phyloP scores from a whole-genome alignment of 1,140 invertebrate genomes.

The Leptinotarsa texana region DNA sequence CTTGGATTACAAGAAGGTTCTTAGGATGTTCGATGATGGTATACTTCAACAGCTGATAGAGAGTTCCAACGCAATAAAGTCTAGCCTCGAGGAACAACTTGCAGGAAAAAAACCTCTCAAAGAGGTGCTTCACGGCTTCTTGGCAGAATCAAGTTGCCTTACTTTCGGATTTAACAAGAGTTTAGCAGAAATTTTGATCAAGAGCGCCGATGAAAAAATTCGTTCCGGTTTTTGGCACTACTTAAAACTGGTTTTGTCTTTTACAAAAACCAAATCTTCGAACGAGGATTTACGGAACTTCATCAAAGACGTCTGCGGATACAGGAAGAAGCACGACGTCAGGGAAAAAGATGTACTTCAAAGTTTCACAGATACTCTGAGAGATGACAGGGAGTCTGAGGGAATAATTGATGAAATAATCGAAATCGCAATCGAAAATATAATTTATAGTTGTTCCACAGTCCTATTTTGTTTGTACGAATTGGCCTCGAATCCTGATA shows the following conservation, averaged over 20 bases:
- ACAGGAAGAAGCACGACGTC: conserved; percentile 36
- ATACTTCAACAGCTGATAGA: conserved; percentile 36
- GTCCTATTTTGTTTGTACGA: conserved; percentile 38
- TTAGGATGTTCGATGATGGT: conserved; percentile 32
- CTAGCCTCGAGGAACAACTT: conserved; percentile 7
- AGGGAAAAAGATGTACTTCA: conserved; percentile 33
- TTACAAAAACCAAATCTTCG: conserved; percentile 3
- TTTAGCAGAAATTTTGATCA: conserved; percentile 20
- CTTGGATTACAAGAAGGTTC: conserved; percentile 9
- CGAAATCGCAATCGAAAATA: conserved; percentile 24
- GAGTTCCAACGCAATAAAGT: conserved; percentile 24
- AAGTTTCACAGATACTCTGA: conserved; percentile 28
- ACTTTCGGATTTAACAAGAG: conserved; percentile 28
- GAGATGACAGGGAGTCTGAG: conserved; percentile 3
- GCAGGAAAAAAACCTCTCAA: neutral
- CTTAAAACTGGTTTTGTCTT: conserved; percentile 24
- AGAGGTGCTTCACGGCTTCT: conserved; percentile 17
- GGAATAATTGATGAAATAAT: conserved; percentile 29
- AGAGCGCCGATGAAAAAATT: conserved; percentile 25
- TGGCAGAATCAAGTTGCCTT: conserved; percentile 25
- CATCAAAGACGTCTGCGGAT: conserved; percentile 24
- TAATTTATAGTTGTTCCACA: conserved; percentile 24
- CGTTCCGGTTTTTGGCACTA: conserved; percentile 22
- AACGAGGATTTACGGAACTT: conserved; percentile 16
- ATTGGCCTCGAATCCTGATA: conserved; percentile 34